Evolutionary conservation across 2,888 invertebrate species (phyloP).

Genomic region (Microplitis manilae): DNA sequence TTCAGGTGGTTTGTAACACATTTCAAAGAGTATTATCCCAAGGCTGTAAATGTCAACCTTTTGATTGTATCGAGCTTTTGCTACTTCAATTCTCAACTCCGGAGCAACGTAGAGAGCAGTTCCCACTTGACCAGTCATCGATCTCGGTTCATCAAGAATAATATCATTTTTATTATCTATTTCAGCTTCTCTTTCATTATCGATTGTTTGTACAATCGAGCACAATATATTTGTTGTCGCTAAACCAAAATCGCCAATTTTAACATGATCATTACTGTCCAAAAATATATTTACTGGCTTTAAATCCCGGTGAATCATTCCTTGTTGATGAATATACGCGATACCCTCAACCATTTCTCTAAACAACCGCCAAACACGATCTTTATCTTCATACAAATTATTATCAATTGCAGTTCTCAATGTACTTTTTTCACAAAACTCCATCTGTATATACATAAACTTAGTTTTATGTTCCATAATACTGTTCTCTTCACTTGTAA

Average conservation of each 20-base stretch:
- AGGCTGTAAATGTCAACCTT: constrained; percentile 83
- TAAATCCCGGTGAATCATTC: constrained; percentile 88
- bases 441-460: constrained; percentile 96
- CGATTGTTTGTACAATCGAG: constrained; percentile 57
- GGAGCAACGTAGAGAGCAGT: constrained; percentile 97
- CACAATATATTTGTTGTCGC: constrained; percentile 85
- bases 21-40: constrained; percentile 95
- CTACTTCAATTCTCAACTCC: constrained; percentile 82
- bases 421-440: constrained; percentile 98
- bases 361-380: constrained; percentile 92
- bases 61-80: constrained; percentile 87
- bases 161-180: constrained; percentile 62
- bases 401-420: constrained; percentile 90
- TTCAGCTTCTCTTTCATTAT: constrained; percentile 59
- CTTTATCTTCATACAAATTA: constrained; percentile 82
- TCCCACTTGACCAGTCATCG: constrained; percentile 88
- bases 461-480: constrained; percentile 72
- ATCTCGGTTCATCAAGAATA: constrained; percentile 67
- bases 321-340: constrained; percentile 93
- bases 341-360: constrained; percentile 94
- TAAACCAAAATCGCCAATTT: constrained; percentile 98
- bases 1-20: constrained; percentile 88
- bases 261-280: constrained; percentile 94
- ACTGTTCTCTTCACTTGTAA: constrained; percentile 40
- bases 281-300: constrained; percentile 96